Percentiles rank a stretch among this genome's conserved stretches.
phyloP scores from a whole-genome alignment of 2,797 vertebrate genomes.

The Gouania willdenowi region DNA sequence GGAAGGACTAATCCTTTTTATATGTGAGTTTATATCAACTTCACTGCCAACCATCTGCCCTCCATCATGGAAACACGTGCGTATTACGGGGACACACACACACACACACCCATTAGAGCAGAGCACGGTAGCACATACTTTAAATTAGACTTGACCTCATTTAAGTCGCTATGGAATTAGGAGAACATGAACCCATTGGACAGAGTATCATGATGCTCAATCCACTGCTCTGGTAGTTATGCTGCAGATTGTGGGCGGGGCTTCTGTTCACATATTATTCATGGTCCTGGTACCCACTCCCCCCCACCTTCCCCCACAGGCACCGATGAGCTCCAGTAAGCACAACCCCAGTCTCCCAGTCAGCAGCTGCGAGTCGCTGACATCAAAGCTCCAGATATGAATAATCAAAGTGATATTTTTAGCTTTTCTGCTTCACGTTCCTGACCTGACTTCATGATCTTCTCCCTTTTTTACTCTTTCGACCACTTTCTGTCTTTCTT shows the following conservation, averaged over 20 bases:
- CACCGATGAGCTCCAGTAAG: constrained; percentile 24
- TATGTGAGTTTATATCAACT: too few species aligned
- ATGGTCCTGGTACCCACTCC: constrained; percentile 3
- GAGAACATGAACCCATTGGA: constrained; percentile 13
- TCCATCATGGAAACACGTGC: too few species aligned
- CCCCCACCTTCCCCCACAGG: not conserved
- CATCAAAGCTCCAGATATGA: constrained; percentile 52
- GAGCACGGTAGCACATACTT: not conserved
- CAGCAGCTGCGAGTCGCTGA: constrained; percentile 38
- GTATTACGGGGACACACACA: too few species aligned
- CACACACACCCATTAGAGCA: too few species aligned
- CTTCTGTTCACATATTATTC: constrained; percentile 29
- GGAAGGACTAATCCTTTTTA: too few species aligned
- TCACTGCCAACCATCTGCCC: too few species aligned
- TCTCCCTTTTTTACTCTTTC: not conserved
- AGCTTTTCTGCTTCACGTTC: constrained; percentile 42
- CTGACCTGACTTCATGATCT: constrained; percentile 46
- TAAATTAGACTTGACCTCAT: not conserved
- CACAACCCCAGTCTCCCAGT: constrained; percentile 32
- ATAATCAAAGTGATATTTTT: constrained; percentile 63
- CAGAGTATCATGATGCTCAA: constrained; percentile 17
- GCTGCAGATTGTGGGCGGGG: constrained; percentile 15
- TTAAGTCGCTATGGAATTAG: not conserved
- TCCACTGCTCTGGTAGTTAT: constrained; percentile 5
- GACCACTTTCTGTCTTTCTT: constrained; percentile 1